These are phyloP conservation scores for Trichechus manatus DNA, from an alignment of 2,113 vertebrate species.

Conservation along the genomic window DNA sequence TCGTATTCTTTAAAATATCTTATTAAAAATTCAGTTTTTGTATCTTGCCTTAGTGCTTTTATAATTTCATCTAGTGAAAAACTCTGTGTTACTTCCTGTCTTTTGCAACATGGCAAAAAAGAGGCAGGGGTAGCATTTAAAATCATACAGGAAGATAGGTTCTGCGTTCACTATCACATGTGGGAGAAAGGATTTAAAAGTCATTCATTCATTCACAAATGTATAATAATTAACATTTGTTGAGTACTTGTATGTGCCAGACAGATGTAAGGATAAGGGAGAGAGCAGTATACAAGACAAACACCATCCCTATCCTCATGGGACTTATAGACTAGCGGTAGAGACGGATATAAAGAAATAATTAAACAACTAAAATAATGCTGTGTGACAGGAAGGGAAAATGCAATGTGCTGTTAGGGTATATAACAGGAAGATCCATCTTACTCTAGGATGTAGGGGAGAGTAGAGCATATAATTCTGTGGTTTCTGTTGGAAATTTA, in stretches of 20 bases:
- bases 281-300: not conserved
- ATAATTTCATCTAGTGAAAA: not conserved
- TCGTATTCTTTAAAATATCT: not conserved
- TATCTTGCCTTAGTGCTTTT: not conserved
- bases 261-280: not conserved
- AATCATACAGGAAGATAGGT: not conserved
- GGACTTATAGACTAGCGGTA: not conserved
- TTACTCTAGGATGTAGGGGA: fast-evolving
- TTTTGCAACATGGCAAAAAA: not conserved
- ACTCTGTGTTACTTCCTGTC: not conserved
- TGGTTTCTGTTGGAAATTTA: not conserved
- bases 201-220: not conserved
- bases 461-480: not conserved
- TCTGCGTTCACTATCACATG: not conserved
- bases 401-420: not conserved
- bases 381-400: not conserved
- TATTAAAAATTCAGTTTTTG: not conserved
- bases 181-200: not conserved
- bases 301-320: not conserved
- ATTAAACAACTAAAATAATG: not conserved
- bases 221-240: not conserved
- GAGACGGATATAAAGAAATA: not conserved
- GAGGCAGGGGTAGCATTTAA: no score
- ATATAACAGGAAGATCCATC: not conserved
- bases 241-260: not conserved